Conservation (phyloP, 2,888 invertebrate species). For the Heliconius ismenius region DNA sequence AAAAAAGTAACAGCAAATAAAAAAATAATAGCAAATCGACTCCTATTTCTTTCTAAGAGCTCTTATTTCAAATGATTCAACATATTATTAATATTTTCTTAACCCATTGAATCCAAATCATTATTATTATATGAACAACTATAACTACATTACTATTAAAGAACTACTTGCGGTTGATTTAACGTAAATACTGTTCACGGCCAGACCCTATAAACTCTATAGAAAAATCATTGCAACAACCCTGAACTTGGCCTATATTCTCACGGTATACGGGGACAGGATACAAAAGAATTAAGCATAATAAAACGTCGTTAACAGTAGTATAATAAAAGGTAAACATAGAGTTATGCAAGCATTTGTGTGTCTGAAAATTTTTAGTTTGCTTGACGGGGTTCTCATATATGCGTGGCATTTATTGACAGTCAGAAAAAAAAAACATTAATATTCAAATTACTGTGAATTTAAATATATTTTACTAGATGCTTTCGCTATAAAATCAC, state of each 20-base stretch:
- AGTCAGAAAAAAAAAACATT: neutral
- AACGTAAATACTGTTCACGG: constrained; percentile 52
- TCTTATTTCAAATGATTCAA: neutral
- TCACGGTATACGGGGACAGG: constrained; percentile 64
- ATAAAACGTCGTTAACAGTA: constrained; percentile 56
- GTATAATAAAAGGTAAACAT: constrained; percentile 53
- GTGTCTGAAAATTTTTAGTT: constrained; percentile 30
- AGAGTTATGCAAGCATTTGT: constrained; percentile 44
- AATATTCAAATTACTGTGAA: neutral
- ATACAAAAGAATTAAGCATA: constrained; percentile 57
- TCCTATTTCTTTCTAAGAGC: neutral
- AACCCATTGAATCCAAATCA: neutral
- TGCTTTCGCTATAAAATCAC: too few species aligned
- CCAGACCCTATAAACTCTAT: constrained; percentile 35
- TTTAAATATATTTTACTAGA: neutral
- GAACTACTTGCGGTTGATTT: constrained; percentile 55
- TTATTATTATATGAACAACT: neutral
- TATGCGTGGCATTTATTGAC: neutral
- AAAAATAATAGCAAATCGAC: neutral
- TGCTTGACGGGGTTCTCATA: constrained; percentile 1
- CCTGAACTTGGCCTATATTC: constrained; percentile 78
- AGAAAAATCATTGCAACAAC: constrained; percentile 52
- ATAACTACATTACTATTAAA: neutral
- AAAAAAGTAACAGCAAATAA: neutral
- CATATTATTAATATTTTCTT: neutral